Base-by-base conservation (phyloP, 2,113 vertebrate genomes). In the Stercorarius parasiticus region DNA sequence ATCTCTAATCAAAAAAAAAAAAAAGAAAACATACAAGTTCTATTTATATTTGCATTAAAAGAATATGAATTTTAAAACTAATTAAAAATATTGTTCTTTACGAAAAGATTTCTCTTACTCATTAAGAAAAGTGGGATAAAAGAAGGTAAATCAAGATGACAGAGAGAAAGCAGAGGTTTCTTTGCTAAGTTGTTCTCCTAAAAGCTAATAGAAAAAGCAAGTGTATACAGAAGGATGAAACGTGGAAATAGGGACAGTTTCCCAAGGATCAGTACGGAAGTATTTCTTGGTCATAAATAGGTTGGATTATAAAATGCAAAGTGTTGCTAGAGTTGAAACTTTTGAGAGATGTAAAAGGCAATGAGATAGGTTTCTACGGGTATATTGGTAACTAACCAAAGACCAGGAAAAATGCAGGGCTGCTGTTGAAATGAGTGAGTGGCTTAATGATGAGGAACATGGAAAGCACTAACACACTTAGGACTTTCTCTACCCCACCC, bases 1-100 rank as follows among this genome's bases (percentile, higher is more conserved):
- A 67, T 27, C 6, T 23, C 9, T 38, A 61, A 59, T 25, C 6
- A 40, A 50, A 42, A 5, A 38, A 65, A 61, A 0, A 8, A 6
- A 42, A 13, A 45, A 40, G 0, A 7, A 5, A 47, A 11, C 2
- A 34, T 23, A 18, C 0, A 50, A 26, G 1, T 40, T 15, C 9
- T 58, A 7, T 7, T 79, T 56, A 20, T 78, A 85, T 70, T n/a
- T 69, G 2, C 8, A 17, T 26, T 7, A 86, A 47, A 86, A 43
- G 5, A n/a, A 13, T 15, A 34, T 8, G 0, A 64, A 49, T 40
- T 73, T 58, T 50, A 14, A 78, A 82, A 53, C 5, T 45, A 45
- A 40, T 12, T 34, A 7, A 34, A 73, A 56, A 16, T 29, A 30
- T 15, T 66, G 1, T 1, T 71, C 3, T 67, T 59, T 16, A 29